phyloP scores from a whole-genome alignment of 2,113 vertebrate genomes.

The Turnix velox region DNA sequence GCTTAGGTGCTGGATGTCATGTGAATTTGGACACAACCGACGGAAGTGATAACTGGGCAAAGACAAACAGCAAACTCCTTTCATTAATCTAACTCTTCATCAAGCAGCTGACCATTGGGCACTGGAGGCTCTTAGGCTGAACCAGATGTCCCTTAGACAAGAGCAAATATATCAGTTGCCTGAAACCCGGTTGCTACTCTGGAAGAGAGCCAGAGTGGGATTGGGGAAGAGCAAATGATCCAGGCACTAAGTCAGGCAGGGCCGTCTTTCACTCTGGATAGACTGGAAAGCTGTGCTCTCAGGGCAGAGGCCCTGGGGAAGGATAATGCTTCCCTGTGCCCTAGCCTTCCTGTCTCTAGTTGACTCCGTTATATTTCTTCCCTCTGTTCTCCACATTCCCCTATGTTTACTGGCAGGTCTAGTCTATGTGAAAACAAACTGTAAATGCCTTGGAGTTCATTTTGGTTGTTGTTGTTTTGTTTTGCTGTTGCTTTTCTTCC shows the following conservation, averaged over 20 bases:
- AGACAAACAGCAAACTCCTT: neutral
- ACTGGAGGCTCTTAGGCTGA: neutral
- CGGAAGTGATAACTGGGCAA: neutral
- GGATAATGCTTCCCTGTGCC: neutral
- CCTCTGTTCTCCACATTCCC: neutral
- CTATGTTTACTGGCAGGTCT: neutral
- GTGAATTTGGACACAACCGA: neutral
- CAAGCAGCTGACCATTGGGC: neutral
- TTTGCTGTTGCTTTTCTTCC: constrained; percentile 10
- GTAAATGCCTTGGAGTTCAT: neutral
- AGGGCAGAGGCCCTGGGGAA: neutral
- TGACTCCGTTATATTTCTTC: neutral
- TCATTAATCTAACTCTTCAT: neutral
- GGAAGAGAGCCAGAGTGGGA: neutral
- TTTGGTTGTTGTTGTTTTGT: constrained; percentile 15
- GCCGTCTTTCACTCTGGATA: fast-evolving
- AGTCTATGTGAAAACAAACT: neutral
- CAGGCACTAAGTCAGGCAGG: neutral
- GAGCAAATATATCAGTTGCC: neutral
- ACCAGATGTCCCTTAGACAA: neutral
- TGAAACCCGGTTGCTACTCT: neutral
- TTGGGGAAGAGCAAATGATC: neutral
- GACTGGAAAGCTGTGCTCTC: neutral
- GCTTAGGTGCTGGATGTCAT: neutral
- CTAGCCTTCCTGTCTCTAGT: neutral